phyloP scores from a whole-genome alignment of 1,140 invertebrate species.

The Drosophila persimilis region DNA sequence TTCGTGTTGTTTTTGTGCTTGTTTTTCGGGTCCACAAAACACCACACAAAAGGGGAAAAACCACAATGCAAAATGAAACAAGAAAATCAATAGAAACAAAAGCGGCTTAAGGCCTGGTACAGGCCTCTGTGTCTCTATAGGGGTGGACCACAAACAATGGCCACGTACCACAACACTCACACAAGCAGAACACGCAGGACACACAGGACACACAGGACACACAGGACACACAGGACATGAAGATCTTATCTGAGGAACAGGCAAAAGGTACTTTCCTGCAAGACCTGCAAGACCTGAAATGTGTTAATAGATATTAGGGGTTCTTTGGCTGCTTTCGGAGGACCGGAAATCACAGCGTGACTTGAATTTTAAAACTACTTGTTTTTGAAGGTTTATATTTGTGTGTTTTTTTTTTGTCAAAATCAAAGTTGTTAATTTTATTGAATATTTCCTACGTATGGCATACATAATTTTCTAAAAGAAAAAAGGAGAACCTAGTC shows the following conservation, averaged over 20 bases:
- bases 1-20: conserved; percentile 18
- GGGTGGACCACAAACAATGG: conserved; percentile 51
- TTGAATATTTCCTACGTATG: conserved; percentile 38
- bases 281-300: conserved; percentile 21
- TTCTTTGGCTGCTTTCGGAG: conserved; percentile 37
- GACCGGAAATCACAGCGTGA: conserved; percentile 73
- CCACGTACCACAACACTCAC: conserved; percentile 43
- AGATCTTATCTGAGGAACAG: conserved; percentile 54
- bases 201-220: not conserved
- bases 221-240: conserved; percentile 8
- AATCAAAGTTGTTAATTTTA: conserved; percentile 70
- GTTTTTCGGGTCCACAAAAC: conserved; percentile 12
- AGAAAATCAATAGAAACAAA: conserved; percentile 73
- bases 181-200: not conserved
- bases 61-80: conserved; percentile 20
- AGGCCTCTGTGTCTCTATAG: conserved; percentile 42
- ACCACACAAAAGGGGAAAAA: conserved; percentile 1
- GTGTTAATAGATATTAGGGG: conserved; percentile 73
- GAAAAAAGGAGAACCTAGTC: conserved; percentile 15
- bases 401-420: conserved; percentile 24
- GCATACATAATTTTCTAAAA: conserved; percentile 53
- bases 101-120: conserved; percentile 36
- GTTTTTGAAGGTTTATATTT: conserved; percentile 27
- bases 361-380: conserved; percentile 55
- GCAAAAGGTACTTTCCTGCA: conserved; percentile 7